phyloP scores from a whole-genome alignment of 30 jellyfish, hydroid and myxozoan species.

The Haliclystus octoradiatus region DNA sequence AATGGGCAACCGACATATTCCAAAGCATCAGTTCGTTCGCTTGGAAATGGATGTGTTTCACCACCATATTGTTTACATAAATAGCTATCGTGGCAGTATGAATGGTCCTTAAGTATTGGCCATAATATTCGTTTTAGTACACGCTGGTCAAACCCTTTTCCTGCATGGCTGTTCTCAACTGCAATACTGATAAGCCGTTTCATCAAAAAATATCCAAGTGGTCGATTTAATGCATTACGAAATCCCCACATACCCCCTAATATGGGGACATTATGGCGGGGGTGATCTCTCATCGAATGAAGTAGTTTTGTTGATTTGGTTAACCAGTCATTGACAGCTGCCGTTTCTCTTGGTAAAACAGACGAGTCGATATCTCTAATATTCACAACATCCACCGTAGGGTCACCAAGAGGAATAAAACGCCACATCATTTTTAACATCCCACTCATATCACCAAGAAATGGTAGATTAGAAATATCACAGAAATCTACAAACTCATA shows the following conservation, averaged over 20 bases:
- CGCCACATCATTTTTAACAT: neutral
- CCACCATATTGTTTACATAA: neutral
- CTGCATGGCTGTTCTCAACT: neutral
- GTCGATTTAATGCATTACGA: neutral
- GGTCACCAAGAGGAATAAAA: neutral
- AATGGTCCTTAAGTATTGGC: neutral
- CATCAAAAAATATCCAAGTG: neutral
- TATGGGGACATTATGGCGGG: neutral
- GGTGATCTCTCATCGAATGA: constrained; percentile 2
- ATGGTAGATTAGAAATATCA: neutral
- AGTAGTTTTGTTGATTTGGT: neutral
- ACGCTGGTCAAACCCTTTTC: neutral
- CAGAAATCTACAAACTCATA: neutral
- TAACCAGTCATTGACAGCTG: constrained; percentile 3
- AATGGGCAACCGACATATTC: neutral
- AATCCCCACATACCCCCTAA: constrained; percentile 2
- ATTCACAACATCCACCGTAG: neutral
- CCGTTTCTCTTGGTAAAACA: neutral
- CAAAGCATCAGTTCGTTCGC: neutral
- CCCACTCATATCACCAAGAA: neutral
- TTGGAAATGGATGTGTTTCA: neutral
- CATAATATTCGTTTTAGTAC: neutral
- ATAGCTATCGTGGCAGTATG: neutral
- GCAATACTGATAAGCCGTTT: neutral
- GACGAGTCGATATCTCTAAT: neutral